These are phyloP conservation scores for Malthinus flaveolus DNA, from an alignment of 2,888 invertebrate species.

Conservation along the genomic window DNA sequence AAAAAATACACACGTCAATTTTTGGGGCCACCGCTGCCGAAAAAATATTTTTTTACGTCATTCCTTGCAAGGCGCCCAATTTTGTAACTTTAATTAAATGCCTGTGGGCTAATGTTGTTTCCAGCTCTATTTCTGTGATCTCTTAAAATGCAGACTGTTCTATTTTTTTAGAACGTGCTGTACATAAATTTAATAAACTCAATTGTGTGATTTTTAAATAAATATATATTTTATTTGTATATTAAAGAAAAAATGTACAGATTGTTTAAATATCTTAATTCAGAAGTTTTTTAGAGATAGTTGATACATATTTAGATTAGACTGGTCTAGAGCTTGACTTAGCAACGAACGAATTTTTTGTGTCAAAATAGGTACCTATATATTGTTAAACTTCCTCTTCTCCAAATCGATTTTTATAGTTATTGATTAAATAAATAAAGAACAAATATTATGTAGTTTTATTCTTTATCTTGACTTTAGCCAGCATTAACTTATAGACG, in stretches of 20 bases:
- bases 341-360: conserved; percentile 34
- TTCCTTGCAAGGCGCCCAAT: conserved; percentile 18
- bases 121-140: conserved; percentile 57
- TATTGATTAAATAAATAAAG: too few relatives aligned
- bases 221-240: conserved; percentile 28
- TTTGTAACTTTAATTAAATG: conserved; percentile 18
- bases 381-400: conserved; percentile 9
- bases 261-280: conserved; percentile 28
- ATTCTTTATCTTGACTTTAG: too few relatives aligned
- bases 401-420: too few relatives aligned
- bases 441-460: too few relatives aligned
- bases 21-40: conserved; percentile 1
- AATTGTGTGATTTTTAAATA: conserved; percentile 47
- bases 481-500: too few relatives aligned
- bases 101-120: conserved; percentile 36
- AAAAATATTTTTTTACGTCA: conserved; percentile 1
- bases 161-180: too few relatives aligned
- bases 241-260: conserved; percentile 21
- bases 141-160: conserved; percentile 35
- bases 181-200: conserved; percentile 40
- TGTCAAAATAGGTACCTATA: conserved; percentile 36
- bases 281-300: conserved; percentile 16
- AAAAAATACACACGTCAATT: conserved; percentile 6
- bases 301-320: conserved; percentile 25
- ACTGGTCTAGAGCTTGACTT: conserved; percentile 32